A percentile compares a stretch with the other conserved stretches of the same genome.
These are phyloP conservation scores for Argya squamiceps DNA, from an alignment of 2,797 vertebrate genomes.

Conservation along the genomic window DNA sequence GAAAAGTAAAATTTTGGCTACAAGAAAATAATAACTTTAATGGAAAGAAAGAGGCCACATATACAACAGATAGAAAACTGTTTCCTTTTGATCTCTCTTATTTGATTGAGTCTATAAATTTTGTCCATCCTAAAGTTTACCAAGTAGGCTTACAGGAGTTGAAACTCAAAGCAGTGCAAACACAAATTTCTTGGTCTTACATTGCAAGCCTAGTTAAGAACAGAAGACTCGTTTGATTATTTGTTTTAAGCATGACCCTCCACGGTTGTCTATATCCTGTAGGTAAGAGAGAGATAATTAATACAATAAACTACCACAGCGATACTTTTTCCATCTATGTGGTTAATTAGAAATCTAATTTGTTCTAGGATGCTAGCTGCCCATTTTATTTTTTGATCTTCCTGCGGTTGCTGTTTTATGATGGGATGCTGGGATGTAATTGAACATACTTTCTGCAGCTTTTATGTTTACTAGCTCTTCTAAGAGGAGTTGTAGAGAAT, in stretches of 20 bases:
- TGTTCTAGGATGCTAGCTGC: neutral
- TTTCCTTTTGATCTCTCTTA: neutral
- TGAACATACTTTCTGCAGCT: neutral
- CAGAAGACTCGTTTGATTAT: neutral
- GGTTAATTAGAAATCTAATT: neutral
- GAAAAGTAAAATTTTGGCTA: neutral
- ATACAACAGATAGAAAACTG: neutral
- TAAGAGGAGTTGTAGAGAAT: neutral
- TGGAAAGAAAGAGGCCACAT: neutral
- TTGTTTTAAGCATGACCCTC: neutral
- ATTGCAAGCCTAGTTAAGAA: neutral
- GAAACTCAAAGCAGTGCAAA: neutral
- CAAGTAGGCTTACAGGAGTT: neutral
- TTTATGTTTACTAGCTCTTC: neutral
- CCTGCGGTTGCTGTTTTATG: neutral
- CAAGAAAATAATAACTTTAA: neutral
- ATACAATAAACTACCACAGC: neutral
- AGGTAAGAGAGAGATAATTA: neutral
- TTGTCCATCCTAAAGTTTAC: neutral
- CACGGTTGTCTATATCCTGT: neutral
- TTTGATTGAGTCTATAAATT: neutral
- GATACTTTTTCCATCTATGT: neutral
- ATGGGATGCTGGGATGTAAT: neutral
- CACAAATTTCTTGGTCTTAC: neutral
- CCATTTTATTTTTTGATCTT: neutral